Evolutionary conservation across 2,888 invertebrate genomes (phyloP), one percentile per base, ranked within the genome.

Genomic region (Platerodrilus igneus): DNA sequence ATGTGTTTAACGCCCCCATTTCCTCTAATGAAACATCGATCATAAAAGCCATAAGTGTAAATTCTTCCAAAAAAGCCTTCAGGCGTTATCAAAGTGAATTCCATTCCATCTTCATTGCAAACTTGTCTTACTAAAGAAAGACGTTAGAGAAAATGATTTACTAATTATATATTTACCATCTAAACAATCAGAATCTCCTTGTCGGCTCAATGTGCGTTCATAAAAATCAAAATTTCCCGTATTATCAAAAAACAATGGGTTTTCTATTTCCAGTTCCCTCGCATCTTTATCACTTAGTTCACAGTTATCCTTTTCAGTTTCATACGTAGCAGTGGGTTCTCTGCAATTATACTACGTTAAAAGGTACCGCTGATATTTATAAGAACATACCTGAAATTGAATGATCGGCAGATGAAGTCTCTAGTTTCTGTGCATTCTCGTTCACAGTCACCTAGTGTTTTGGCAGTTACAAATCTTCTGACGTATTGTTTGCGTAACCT

Each of bases 71-170:
- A 79, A 66, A 92, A 93, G 6, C 86, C 87, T 74, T 91, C 91
- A 0, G 89, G 88, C 0, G 91, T 86, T 44, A 86, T 75, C 33
- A 93, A 72, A 0, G 89, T 90, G 61, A 93, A 92, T 63, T 91
- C 91, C 91, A 93, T 93, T 1, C 91, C 92, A 62, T 92, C 91
- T 70, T 91, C 90, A 58, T 86, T 90, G 66, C 92, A 92, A 1
- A 87, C 83, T 77, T 92, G 91, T 33, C 86, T 86, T 34, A 92
- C 91, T 91, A 31, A 13, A n/a, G n/a, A n/a, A n/a, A n/a, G n/a
- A n/a, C n/a, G n/a, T n/a, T n/a, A n/a, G n/a, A n/a, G n/a, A n/a
- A n/a, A n/a, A n/a, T n/a, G n/a, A 35, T 23, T 8, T 34, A 5
- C 8, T 19, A 25, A 7, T 23, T 23, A 18, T 37, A 52, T 27